phyloP scores from a whole-genome alignment of 2,888 invertebrate genomes.

The Danaus chrysippus region DNA sequence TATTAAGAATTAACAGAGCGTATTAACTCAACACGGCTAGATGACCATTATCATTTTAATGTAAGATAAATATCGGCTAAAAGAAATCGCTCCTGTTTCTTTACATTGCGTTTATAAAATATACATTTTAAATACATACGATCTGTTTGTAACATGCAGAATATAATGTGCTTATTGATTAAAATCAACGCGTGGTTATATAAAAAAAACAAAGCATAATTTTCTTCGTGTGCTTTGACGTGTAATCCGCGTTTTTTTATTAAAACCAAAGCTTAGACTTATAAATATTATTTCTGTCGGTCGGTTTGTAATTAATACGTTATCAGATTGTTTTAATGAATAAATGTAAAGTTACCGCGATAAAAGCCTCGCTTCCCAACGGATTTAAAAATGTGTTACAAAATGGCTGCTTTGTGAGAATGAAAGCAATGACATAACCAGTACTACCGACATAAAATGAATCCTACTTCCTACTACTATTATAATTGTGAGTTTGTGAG shows the following conservation, averaged over 20 bases:
- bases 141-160: no score
- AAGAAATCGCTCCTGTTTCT: constrained; percentile 4
- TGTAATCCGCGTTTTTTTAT: background rate
- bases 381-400: background rate
- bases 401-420: constrained; percentile 4
- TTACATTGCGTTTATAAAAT: no score
- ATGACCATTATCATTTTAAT: constrained; percentile 31
- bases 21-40: constrained; percentile 60
- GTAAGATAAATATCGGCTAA: constrained; percentile 21
- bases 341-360: constrained; percentile 29
- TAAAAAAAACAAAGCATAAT: no score
- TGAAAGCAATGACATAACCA: background rate
- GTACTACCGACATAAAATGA: background rate
- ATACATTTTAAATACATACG: no score
- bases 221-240: no score
- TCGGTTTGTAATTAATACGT: constrained; percentile 23
- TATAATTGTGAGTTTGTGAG: no score
- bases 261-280: constrained; percentile 8
- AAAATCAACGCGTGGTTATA: no score
- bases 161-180: no score
- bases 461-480: no score
- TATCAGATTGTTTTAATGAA: constrained; percentile 33
- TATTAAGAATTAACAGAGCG: constrained; percentile 51
- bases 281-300: constrained; percentile 20
- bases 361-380: background rate